A percentile compares a stretch with the other conserved stretches of the same genome.
phyloP scores from a whole-genome alignment of 2,888 invertebrate species.

The Achlya flavicornis region DNA sequence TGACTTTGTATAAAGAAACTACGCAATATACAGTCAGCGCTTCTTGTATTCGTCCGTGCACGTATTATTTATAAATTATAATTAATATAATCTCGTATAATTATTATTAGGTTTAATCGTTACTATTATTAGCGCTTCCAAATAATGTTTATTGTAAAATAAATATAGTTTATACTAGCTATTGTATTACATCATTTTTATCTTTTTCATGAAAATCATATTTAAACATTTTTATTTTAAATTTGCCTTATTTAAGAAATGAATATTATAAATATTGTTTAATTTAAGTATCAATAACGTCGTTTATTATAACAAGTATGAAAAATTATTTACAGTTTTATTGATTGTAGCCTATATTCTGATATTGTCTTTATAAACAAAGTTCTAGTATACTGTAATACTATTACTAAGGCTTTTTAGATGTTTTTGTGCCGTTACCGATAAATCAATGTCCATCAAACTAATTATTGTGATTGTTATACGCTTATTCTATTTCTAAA shows the following conservation, averaged over 20 bases:
- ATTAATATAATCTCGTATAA: conserved; percentile 16
- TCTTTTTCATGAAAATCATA: not conserved
- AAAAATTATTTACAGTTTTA: conserved; percentile 54
- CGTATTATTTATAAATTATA: conserved; percentile 7
- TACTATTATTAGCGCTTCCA: conserved; percentile 47
- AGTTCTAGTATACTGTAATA: conserved; percentile 45
- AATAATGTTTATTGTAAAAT: conserved; percentile 33
- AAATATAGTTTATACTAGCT: conserved; percentile 11
- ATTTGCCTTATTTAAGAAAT: not conserved
- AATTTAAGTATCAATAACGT: not conserved
- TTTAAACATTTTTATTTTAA: not conserved
- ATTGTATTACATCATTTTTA: not conserved
- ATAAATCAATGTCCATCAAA: conserved; percentile 45
- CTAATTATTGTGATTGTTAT: conserved; percentile 58
- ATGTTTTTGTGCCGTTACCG: conserved; percentile 48
- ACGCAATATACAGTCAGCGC: conserved; percentile 23
- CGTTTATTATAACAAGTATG: conserved; percentile 11
- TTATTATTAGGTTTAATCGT: conserved; percentile 25
- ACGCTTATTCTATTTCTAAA: conserved; percentile 52
- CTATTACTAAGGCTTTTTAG: conserved; percentile 47
- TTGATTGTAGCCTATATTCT: conserved; percentile 56
- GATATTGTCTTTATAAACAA: conserved; percentile 54
- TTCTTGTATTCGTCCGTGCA: conserved; percentile 37
- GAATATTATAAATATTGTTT: not conserved
- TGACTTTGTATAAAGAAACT: conserved; percentile 31